These are phyloP conservation scores for Aleadryas rufinucha DNA, from an alignment of 2,113 vertebrate genomes.

Conservation along the genomic window DNA sequence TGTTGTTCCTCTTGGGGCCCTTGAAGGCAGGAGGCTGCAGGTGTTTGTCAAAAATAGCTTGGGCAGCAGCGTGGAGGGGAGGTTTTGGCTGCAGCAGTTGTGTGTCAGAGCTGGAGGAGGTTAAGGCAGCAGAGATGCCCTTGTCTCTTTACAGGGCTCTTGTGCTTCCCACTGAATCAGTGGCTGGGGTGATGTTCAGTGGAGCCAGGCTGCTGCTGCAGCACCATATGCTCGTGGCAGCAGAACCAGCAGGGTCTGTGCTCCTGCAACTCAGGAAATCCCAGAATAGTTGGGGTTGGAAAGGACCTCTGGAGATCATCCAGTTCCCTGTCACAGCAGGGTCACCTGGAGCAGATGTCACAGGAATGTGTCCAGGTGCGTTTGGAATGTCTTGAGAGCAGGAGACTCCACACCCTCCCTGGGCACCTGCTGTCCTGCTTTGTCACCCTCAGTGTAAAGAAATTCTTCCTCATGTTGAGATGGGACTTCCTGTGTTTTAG, in stretches of 20 bases:
- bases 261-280: neutral
- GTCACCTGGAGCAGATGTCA: neutral
- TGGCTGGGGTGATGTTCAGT: neutral
- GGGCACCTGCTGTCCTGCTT: neutral
- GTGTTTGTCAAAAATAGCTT: neutral
- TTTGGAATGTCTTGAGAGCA: neutral
- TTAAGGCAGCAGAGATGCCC: neutral
- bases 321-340: neutral
- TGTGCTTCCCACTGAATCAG: neutral
- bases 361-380: neutral
- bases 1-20: neutral
- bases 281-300: neutral
- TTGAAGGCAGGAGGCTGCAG: neutral
- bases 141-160: neutral
- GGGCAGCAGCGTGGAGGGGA: neutral
- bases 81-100: neutral
- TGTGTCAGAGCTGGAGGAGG: neutral
- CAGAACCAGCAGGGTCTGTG: neutral
- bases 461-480: neutral
- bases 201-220: neutral
- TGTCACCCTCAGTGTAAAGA: neutral
- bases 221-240: rapidly evolving
- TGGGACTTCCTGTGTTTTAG: neutral
- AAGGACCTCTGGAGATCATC: neutral
- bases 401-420: neutral